Conservation (phyloP, 2,113 vertebrate genomes). For the Scartelaos histophorus region DNA sequence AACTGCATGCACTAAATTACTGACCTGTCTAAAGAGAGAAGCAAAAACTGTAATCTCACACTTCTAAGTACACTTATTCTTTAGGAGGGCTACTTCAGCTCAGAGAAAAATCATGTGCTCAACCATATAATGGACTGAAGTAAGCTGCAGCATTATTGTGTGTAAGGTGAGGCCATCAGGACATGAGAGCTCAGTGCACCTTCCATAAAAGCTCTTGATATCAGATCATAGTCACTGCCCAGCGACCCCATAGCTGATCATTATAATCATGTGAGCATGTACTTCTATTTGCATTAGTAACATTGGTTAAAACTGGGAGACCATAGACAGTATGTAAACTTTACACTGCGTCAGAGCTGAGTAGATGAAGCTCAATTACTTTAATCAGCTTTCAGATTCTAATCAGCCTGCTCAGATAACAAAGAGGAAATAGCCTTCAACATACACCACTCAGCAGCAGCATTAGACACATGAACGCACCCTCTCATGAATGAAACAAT, state of each 20-base stretch:
- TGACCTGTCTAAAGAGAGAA: neutral
- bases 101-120: slow-evolving; percentile 15
- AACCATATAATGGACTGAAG: slow-evolving; percentile 43
- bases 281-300: slow-evolving; percentile 37
- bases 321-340: neutral
- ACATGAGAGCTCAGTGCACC: slow-evolving; percentile 20
- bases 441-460: neutral
- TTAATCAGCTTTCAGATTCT: neutral
- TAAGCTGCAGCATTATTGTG: slow-evolving; percentile 34
- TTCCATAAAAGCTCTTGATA: slow-evolving; percentile 12
- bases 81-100: slow-evolving; percentile 5
- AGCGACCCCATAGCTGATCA: slow-evolving; percentile 38
- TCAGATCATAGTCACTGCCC: slow-evolving; percentile 34
- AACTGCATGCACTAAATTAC: neutral
- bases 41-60: neutral
- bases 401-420: neutral
- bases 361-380: neutral
- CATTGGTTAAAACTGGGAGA: slow-evolving; percentile 38
- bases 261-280: slow-evolving; percentile 11
- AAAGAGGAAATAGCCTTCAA: neutral
- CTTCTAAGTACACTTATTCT: neutral
- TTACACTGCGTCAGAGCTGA: neutral
- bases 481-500: neutral
- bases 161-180: slow-evolving; percentile 27
- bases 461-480: neutral